A percentile compares a stretch with the other conserved stretches of the same genome.
phyloP scores from a whole-genome alignment of 2,113 vertebrate genomes.

The Thalassoma bifasciatum region DNA sequence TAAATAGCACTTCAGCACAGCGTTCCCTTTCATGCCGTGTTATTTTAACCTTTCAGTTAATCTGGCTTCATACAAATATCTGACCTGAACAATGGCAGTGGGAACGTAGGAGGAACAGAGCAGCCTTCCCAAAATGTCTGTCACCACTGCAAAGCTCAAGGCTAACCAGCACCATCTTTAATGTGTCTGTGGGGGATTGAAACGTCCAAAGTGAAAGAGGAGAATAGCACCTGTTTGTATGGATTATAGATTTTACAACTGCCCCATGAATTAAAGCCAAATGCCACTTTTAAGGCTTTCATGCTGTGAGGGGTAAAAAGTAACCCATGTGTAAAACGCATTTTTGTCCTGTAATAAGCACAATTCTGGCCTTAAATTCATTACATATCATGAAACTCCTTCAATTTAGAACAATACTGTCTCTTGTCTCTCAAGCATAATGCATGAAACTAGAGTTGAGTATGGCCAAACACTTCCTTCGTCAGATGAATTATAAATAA shows the following conservation, averaged over 20 bases:
- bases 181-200: slow-evolving; percentile 9
- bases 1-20: slow-evolving; percentile 24
- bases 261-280: not conserved
- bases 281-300: not conserved
- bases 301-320: not conserved
- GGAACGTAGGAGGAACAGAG: slow-evolving; percentile 13
- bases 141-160: slow-evolving; percentile 29
- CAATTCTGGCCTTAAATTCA: not conserved
- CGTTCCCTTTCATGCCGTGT: slow-evolving; percentile 34
- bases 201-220: slow-evolving; percentile 3
- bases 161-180: not conserved
- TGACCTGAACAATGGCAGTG: slow-evolving; percentile 31
- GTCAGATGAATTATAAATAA: slow-evolving; percentile 24
- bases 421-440: too few relatives aligned
- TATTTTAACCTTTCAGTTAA: slow-evolving; percentile 56
- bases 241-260: slow-evolving; percentile 1
- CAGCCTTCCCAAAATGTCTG: slow-evolving; percentile 46
- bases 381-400: not conserved
- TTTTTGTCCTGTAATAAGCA: not conserved
- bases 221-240: slow-evolving; percentile 14
- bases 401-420: not conserved
- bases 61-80: slow-evolving; percentile 21
- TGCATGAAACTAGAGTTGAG: not conserved
- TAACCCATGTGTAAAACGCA: not conserved
- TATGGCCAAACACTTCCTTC: not conserved